Percentiles rank a stretch among this genome's conserved stretches.
Conservation (phyloP, 2,113 vertebrate genomes). For the Spermophilus dauricus region DNA sequence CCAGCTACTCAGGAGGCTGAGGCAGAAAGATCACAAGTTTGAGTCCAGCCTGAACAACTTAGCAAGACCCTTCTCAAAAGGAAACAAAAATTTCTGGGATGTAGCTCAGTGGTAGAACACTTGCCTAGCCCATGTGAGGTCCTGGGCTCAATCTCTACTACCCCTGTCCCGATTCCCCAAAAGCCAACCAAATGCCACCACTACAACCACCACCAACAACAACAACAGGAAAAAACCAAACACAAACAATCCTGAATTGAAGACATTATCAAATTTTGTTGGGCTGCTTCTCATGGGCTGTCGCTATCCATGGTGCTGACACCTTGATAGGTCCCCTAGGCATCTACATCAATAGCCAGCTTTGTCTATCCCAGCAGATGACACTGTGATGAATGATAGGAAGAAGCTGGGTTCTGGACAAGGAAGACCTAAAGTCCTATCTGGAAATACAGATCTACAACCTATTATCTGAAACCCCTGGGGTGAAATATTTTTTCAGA, state of each 20-base stretch:
- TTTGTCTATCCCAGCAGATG: not conserved
- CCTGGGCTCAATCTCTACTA: not conserved
- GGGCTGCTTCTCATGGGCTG: not conserved
- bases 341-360: not conserved
- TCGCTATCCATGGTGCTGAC: slow-evolving; percentile 63
- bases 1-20: not conserved
- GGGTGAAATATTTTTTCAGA: slow-evolving; percentile 44
- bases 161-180: no score
- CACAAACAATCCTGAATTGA: not conserved
- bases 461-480: not conserved
- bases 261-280: not conserved
- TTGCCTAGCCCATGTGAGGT: not conserved
- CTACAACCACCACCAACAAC: not conserved
- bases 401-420: not conserved
- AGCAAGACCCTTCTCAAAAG: not conserved
- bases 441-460: not conserved
- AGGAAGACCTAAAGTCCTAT: not conserved
- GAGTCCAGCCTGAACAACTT: not conserved
- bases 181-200: not conserved
- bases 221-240: not conserved
- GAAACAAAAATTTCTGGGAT: no score
- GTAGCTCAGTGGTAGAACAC: not conserved
- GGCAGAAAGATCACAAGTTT: not conserved
- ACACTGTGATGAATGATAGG: not conserved
- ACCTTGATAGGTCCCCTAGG: not conserved